Evolutionary conservation across 2,888 invertebrate species (phyloP), one percentile per base, ranked within the genome.

Genomic region (Melanostoma mellinum): DNA sequence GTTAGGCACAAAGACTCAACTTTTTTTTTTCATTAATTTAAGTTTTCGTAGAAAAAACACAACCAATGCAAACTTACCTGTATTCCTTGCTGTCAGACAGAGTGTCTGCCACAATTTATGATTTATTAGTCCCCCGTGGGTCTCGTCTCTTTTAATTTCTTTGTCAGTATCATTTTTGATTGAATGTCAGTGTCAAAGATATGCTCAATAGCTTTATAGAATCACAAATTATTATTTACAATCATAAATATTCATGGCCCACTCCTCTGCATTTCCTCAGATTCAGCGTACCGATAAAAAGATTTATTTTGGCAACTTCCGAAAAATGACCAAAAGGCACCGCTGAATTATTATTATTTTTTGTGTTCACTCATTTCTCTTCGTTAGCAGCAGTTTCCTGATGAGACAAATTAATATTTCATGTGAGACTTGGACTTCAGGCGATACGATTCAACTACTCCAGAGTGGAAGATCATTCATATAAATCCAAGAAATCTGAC

Each of bases 251-350:
- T 82, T 82, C 73, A 82, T 78, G 58, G 63, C 40, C 61, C 30
- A 33, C 61, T 77, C 50, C 55, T 48, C 58, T 32, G 60, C 77
- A 46, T 58, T 82, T 78, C 82, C 82, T 82, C n/a, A 69, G 78
- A 82, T 82, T 20, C 63, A 53, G n/a, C 38, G 69, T 78, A 78
- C 65, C 50, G 78, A 82, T 82, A 74, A 69, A 20, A 74, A 68
- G 63, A 78, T 78, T 68, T 68, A 77, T 69, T 81, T 82, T 72
- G 82, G 82, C 78, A 78, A 82, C 82, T 82, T 82, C 82, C 82
- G 78, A 82, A 78, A 74, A 72, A 74, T 56, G 33, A 55, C 65
- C 67, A 81, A 77, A 77, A 60, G 48, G 33, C 20, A 33, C 65
- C 61, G 61, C 32, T 20, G 20, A 20, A 20, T 20, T 53, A 8